Conservation (phyloP, 1,140 invertebrate species). For the Helicoverpa zea region DNA sequence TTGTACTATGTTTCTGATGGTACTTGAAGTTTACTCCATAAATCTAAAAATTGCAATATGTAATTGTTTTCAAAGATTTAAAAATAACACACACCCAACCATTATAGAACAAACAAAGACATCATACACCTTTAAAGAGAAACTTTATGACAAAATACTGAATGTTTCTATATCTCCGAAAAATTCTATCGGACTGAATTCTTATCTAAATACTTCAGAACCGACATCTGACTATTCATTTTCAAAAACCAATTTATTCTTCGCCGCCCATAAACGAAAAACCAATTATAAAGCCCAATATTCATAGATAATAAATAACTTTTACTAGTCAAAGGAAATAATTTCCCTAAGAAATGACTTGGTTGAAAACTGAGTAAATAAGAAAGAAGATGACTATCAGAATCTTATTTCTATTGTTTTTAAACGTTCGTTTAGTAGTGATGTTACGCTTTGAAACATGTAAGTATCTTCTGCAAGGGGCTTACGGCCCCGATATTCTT, state of each 20-base stretch:
- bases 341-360: neutral
- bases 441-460: slow-evolving; percentile 55
- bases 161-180: too few relatives aligned
- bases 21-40: too few relatives aligned
- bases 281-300: slow-evolving; percentile 10
- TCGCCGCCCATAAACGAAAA: slow-evolving; percentile 15
- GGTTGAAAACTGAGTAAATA: neutral
- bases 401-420: slow-evolving; percentile 42
- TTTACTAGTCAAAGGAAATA: neutral
- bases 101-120: too few relatives aligned
- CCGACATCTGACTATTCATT: neutral
- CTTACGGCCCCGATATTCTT: too few relatives aligned
- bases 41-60: too few relatives aligned
- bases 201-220: neutral
- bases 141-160: too few relatives aligned
- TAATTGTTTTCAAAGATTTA: too few relatives aligned
- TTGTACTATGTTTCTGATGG: too few relatives aligned
- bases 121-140: too few relatives aligned
- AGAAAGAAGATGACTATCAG: slow-evolving; percentile 23
- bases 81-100: too few relatives aligned
- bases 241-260: slow-evolving; percentile 20
- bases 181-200: too few relatives aligned
- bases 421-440: slow-evolving; percentile 4
- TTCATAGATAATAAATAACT: neutral
- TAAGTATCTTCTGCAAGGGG: slow-evolving; percentile 50